These are phyloP conservation scores for Nothoprocta pentlandii DNA, from an alignment of 2,113 vertebrate genomes.

Conservation along the genomic window DNA sequence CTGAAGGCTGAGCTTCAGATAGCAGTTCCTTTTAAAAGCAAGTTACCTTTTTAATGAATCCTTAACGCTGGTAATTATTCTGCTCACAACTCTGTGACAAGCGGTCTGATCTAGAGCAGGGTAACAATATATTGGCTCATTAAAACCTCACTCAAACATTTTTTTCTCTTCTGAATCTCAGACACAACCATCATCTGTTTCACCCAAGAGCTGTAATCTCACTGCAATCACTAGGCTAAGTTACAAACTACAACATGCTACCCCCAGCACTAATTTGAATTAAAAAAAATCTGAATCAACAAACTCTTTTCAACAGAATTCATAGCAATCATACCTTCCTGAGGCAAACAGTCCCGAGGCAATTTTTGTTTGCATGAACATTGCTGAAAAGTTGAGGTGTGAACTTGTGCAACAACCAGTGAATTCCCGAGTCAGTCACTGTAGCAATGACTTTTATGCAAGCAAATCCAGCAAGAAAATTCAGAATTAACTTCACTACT, in stretches of 20 bases:
- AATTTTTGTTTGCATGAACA: not conserved
- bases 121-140: slow-evolving; percentile 17
- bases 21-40: not conserved
- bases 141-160: slow-evolving; percentile 25
- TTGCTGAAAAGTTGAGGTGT: rapidly evolving
- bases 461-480: not conserved
- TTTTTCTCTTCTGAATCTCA: rapidly evolving
- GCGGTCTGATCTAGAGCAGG: not conserved
- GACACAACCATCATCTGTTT: not conserved
- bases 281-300: not conserved
- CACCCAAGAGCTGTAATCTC: not conserved
- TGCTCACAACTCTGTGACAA: slow-evolving; percentile 9
- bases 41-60: slow-evolving; percentile 1
- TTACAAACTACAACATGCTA: not conserved
- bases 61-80: slow-evolving; percentile 36
- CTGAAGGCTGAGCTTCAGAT: not conserved
- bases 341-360: not conserved
- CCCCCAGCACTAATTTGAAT: not conserved
- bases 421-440: not conserved
- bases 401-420: rapidly evolving
- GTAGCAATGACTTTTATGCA: not conserved
- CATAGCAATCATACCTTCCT: not conserved
- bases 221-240: not conserved
- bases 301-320: not conserved
- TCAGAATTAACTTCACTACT: not conserved